These are phyloP conservation scores for Dione vanillae DNA, from an alignment of 2,888 invertebrate species.

Conservation along the genomic window DNA sequence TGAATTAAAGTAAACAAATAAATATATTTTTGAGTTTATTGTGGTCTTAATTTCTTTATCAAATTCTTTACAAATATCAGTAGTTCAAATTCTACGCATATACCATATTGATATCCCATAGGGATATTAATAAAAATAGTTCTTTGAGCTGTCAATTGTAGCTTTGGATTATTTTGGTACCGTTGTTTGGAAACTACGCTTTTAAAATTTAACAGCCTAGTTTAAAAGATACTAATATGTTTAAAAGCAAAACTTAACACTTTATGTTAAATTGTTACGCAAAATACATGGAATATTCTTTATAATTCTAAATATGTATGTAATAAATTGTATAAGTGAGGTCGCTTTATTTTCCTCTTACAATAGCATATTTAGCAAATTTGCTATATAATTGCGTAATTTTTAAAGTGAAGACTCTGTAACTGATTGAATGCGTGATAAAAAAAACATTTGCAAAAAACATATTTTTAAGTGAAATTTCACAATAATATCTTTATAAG, in stretches of 20 bases:
- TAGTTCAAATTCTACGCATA: background rate
- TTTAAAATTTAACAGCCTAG: no score
- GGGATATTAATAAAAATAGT: no score
- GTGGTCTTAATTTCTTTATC: no score
- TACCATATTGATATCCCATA: no score
- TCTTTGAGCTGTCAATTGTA: no score
- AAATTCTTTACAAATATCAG: background rate
- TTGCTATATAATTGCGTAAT: slow-evolving; percentile 1
- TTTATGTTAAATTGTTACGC: no score
- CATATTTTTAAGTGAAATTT: background rate
- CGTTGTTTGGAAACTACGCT: no score
- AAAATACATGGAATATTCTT: slow-evolving; percentile 17
- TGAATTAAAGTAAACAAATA: background rate
- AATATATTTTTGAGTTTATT: no score
- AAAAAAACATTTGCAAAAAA: background rate
- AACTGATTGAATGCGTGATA: background rate
- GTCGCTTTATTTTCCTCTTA: slow-evolving; percentile 16
- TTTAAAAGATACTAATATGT: background rate
- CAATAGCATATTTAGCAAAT: background rate
- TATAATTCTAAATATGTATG: background rate
- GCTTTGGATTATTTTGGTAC: no score
- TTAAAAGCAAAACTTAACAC: no score
- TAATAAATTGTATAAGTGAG: slow-evolving; percentile 1
- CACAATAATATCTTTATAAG: background rate
- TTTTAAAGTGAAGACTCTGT: background rate